These are phyloP conservation scores for Drosophila erecta DNA, from an alignment of 1,140 invertebrate genomes.

Conservation along the genomic window DNA sequence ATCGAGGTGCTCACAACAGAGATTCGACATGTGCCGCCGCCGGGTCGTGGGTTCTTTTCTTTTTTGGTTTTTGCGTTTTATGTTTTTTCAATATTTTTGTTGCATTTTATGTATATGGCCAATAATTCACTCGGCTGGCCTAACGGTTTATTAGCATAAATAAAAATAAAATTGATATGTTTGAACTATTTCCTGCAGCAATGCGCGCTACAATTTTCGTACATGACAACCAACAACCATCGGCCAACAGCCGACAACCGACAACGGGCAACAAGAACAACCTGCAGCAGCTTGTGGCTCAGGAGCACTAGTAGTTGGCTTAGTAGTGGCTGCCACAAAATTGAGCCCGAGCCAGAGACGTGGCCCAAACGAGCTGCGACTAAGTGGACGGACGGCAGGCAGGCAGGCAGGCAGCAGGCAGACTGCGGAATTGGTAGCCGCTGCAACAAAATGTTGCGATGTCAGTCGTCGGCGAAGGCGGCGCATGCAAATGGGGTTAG, in stretches of 20 bases:
- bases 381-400: conserved; percentile 56
- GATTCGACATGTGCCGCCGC: conserved; percentile 49
- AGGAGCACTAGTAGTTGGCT: conserved; percentile 11
- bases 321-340: conserved; percentile 27
- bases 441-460: conserved; percentile 78
- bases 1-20: conserved; percentile 7
- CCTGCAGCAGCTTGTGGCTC: conserved; percentile 56
- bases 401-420: conserved; percentile 25
- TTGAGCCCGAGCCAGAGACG: conserved; percentile 52
- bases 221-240: conserved; percentile 79
- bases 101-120: conserved; percentile 56
- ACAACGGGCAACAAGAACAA: conserved; percentile 70
- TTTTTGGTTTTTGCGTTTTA: conserved; percentile 15
- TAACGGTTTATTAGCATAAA: conserved; percentile 83
- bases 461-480: conserved; percentile 57
- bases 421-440: conserved; percentile 76
- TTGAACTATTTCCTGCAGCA: conserved; percentile 83
- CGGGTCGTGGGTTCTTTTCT: conserved; percentile 51
- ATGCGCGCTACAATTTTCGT: conserved; percentile 81
- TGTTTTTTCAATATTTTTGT: conserved; percentile 2
- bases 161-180: conserved; percentile 84
- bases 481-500: conserved; percentile 78
- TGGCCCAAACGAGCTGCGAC: conserved; percentile 57
- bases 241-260: conserved; percentile 34
- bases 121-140: conserved; percentile 75